Base-by-base conservation (phyloP, 2,888 invertebrate genomes). In the Leptothorax acervorum region DNA sequence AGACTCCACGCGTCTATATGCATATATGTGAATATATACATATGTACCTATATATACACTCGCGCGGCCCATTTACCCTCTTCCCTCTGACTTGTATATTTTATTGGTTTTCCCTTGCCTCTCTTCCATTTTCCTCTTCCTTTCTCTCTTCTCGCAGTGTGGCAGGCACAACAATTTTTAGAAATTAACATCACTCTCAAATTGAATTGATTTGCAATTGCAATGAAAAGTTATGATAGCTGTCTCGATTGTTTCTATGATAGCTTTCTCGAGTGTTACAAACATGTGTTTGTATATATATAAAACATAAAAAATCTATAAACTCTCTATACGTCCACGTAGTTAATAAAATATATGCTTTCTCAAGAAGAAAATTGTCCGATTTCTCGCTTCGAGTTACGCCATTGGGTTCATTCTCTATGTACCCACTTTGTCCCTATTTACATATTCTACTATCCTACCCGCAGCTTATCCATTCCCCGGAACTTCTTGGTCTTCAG, bases 401-500 rank as follows among this genome's bases (percentile, higher is more conserved):
- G 45, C 31, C 31, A 68, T 45, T 70, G 70, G 31, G 5, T 31
- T 68, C 42, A 31, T 60, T 45, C 42, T 57, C 18, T 39, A 6
- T 8, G 31, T 18, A 42, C 28, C 55, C 18, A 31, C 75, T 60
- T 66, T 4, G n/a, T 71, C 9, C 57, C 74, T 76, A 51, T 68
- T 28, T 45, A 23, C 65, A 31, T 70, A 55, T 53, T 45, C 60
- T 45, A 39, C 39, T 9, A 70, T 75, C 18, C 28, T 70, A 9
- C 8, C 23, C 51, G 18, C 35, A 66, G 39, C 12, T 60, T 68
- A 82, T 63, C 53, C 82, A 53, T 65, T 53, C 78, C 81, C 82
- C 82, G 48, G 70, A 60, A 35, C 57, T 60, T 48, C 48, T 48
- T 8, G 12, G n/a, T 60, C 57, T 70, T 82, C 76, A 57, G 76